Base-by-base conservation (phyloP, 2,797 vertebrate species). In the Florisuga fusca region DNA sequence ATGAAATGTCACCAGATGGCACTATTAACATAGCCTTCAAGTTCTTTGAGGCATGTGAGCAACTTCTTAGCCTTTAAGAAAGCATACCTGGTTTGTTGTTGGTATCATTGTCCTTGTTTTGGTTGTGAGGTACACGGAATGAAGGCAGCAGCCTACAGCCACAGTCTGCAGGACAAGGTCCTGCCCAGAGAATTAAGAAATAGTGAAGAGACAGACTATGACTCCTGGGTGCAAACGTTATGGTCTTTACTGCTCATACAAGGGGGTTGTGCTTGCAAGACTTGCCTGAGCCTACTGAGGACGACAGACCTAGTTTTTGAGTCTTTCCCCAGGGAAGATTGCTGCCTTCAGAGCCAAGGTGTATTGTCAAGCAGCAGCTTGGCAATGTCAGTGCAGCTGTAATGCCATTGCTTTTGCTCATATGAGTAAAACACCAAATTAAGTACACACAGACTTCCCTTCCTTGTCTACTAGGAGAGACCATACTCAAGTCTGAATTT, bases 1-100 rank as follows among this genome's bases (percentile, higher is more conserved):
- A 57, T 10, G 61, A 81, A 78, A 84, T 78, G 90, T 89, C 95
- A 96, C 91, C 93, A 96, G 91, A 90, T 93, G 95, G 94, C 93
- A 94, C 94, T 94, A 75, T 94, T 88, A 94, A 94, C 94, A 78
- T 91, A 78, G 73, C 33, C 84, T 93, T 87, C 43, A 64, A 58
- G 21, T 57, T 72, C 29, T 76, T 83, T 34, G 34, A 74, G 61
- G 34, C 31, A 29, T 5, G 10, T n/a, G 19, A 85, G 18, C 27
- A 87, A 75, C 25, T 29, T 87, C 87, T 89, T 59, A 75, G 48
- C 17, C 26, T 71, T 64, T 64, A 74, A 85, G 69, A 63, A 57
- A 51, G 29, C 3, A 4, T 7, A 50, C 8, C 5, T 48, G 10
- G 15, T 20, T 57, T 48, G 5, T 23, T 29, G 33, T 7, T 51